Percentiles rank a stretch among this genome's conserved stretches.
These are phyloP conservation scores for Drosophila borealis DNA, from an alignment of 2,888 invertebrate species.

Conservation along the genomic window DNA sequence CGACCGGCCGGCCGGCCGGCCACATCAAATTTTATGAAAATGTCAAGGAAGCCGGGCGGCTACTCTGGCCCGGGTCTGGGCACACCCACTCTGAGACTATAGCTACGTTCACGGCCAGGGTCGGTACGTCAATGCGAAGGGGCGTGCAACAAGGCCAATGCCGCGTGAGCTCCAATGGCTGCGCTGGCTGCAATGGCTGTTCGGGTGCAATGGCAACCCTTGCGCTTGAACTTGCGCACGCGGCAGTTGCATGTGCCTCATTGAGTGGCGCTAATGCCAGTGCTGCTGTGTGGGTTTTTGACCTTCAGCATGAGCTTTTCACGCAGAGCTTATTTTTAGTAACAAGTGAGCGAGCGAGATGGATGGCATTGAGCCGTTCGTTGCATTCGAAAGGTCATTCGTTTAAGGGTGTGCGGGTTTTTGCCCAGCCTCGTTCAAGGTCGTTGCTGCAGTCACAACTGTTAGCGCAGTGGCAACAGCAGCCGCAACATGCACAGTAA, in stretches of 20 bases:
- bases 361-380: constrained; percentile 10
- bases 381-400: constrained; percentile 75
- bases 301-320: constrained; percentile 75
- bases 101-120: constrained; percentile 50
- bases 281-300: constrained; percentile 55
- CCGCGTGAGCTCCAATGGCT: constrained; percentile 22
- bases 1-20: constrained; percentile 13
- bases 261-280: constrained; percentile 9
- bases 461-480: constrained; percentile 31
- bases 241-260: constrained; percentile 71
- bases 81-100: constrained; percentile 34
- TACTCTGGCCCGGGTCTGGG: too few relatives aligned
- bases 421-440: constrained; percentile 64
- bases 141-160: constrained; percentile 47
- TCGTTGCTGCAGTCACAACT: constrained; percentile 55
- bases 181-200: background rate
- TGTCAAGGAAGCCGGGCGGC: constrained; percentile 13
- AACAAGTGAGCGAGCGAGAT: constrained; percentile 32
- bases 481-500: constrained; percentile 41
- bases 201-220: constrained; percentile 70
- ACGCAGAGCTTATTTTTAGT: constrained; percentile 74
- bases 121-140: constrained; percentile 50
- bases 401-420: constrained; percentile 37
- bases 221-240: constrained; percentile 83
- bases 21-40: constrained; percentile 15